phyloP scores from a whole-genome alignment of 2,888 invertebrate genomes.

The Agrotis puta region DNA sequence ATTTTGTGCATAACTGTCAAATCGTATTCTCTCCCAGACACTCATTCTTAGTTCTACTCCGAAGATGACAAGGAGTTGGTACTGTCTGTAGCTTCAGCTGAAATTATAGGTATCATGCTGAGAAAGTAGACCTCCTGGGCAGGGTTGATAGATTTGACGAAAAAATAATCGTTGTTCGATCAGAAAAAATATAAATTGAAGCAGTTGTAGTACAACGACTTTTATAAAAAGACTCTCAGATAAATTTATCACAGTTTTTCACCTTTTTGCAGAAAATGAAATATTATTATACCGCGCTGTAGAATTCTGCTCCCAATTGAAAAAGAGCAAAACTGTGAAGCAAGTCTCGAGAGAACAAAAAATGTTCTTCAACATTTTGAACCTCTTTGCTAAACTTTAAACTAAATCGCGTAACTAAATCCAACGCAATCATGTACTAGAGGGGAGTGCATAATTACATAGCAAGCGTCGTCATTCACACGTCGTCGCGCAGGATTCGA shows the following conservation, averaged over 20 bases:
- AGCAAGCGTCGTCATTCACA: conserved; percentile 64
- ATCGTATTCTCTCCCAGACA: too few relatives aligned
- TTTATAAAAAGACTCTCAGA: conserved; percentile 12
- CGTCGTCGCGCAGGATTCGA: conserved; percentile 65
- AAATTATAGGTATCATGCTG: too few relatives aligned
- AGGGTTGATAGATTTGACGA: too few relatives aligned
- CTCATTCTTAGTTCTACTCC: too few relatives aligned
- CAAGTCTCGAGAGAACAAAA: conserved; percentile 39
- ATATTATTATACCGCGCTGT: conserved; percentile 12
- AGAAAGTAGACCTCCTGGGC: too few relatives aligned
- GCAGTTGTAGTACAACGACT: neutral
- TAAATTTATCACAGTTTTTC: conserved; percentile 16
- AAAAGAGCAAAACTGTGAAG: conserved; percentile 30
- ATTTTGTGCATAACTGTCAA: too few relatives aligned
- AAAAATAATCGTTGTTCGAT: neutral
- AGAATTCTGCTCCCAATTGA: conserved; percentile 12
- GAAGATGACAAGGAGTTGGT: too few relatives aligned
- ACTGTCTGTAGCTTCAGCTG: too few relatives aligned
- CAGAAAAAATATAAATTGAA: neutral
- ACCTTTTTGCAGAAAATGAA: conserved; percentile 10
- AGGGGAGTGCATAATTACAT: conserved; percentile 64
- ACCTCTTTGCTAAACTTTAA: conserved; percentile 43
- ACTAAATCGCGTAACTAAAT: conserved; percentile 55
- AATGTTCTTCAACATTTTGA: conserved; percentile 26
- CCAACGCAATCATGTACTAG: conserved; percentile 58